Conservation (phyloP, 1,140 invertebrate genomes). For the Bradysia coprophila region DNA sequence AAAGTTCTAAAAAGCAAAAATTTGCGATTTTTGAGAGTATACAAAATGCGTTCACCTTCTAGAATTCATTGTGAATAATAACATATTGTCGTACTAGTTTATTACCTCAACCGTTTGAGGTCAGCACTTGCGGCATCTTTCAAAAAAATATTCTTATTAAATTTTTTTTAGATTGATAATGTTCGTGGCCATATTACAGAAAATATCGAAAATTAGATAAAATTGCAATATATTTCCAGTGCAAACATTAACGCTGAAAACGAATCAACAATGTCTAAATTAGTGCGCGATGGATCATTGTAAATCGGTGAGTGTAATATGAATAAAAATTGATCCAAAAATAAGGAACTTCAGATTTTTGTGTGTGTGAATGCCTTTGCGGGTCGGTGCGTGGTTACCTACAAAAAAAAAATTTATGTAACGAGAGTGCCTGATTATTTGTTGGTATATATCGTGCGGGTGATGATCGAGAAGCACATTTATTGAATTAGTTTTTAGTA, state of each 20-base stretch:
- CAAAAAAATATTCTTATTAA: background rate
- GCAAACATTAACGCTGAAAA: background rate
- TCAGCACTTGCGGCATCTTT: background rate
- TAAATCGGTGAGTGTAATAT: slow-evolving; percentile 1
- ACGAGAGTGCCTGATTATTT: background rate
- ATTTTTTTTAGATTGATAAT: background rate
- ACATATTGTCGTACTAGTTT: too few relatives aligned
- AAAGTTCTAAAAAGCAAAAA: too few relatives aligned
- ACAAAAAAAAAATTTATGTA: slow-evolving; percentile 1
- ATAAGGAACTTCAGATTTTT: background rate
- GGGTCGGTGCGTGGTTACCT: background rate
- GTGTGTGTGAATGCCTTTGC: background rate
- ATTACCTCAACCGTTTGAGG: too few relatives aligned
- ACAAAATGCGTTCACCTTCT: too few relatives aligned
- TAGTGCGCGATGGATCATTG: slow-evolving; percentile 1
- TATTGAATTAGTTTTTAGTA: background rate
- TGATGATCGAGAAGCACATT: background rate
- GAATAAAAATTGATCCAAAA: background rate
- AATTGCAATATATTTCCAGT: background rate
- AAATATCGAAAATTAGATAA: background rate
- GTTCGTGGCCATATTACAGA: background rate
- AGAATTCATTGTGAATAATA: too few relatives aligned
- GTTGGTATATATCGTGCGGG: background rate
- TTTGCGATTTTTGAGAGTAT: too few relatives aligned
- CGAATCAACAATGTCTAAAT: background rate